Evolutionary conservation across 2,888 invertebrate genomes (phyloP), one percentile per base, ranked within the genome.

Genomic region (Hypolimnas misippus): DNA sequence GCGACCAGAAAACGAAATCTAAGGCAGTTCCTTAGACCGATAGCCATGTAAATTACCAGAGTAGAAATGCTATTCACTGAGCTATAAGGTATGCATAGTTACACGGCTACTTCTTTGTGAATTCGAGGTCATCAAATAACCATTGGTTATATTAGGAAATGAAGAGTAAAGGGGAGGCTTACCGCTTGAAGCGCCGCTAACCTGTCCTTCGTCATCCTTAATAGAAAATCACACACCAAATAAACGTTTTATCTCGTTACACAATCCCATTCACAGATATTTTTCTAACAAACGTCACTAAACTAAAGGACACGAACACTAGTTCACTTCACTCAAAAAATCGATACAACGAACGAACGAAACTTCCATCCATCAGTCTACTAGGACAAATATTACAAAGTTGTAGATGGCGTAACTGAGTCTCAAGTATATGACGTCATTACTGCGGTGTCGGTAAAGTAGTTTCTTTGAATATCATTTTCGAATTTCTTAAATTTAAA

Each of bases 161-260:
- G 77, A 79, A 79, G 67, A 83, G 77, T 71, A 79, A 77, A 74
- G 72, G 73, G 73, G 76, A 72, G 79, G 89, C 96, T 95, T 93
- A 97, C 97, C 95, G 97, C 97, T 94, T 97, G 97, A 83, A 98
- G 95, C 92, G 97, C 98, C 94, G 97, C 97, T 95, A 98, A 96
- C 96, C 97, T 97, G 95, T 98, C 98, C 95, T 98, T 98, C 93
- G 97, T 97, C 97, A 97, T 98, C 92, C 89, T 94, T 91, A 89
- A 91, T 82, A 87, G 89, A 90, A 87, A 91, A 93, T 94, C 94
- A 94, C 94, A 93, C 94, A 93, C 93, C 93, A 93, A 93, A 86
- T 90, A 93, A 92, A 93, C 93, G 93, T 93, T 93, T 93, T 90
- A 89, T 92, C 93, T 94, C 92, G 93, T 93, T 93, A 93, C 94